A percentile compares a stretch with the other conserved stretches of the same genome.
Conservation (phyloP, 2,113 vertebrate species). For the Python bivittatus region DNA sequence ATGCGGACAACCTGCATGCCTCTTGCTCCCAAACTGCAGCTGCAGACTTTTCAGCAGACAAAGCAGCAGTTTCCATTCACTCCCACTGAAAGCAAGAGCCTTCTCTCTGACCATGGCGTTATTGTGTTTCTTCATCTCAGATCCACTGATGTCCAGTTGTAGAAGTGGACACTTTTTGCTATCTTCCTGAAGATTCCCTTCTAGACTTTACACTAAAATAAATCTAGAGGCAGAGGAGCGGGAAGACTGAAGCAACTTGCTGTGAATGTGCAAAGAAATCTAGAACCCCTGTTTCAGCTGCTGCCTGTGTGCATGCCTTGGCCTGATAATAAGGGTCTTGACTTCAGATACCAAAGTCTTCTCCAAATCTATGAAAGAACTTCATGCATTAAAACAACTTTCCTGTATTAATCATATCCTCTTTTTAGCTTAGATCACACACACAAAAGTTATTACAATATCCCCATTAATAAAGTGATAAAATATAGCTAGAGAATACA, state of each 20-base stretch:
- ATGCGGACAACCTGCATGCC: slow-evolving; percentile 37
- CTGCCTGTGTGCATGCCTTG: not conserved
- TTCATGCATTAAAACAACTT: too few species aligned
- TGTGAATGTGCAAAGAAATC: not conserved
- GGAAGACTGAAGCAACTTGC: too few species aligned
- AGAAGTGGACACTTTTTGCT: not conserved
- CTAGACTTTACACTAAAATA: slow-evolving; percentile 42
- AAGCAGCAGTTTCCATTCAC: slow-evolving; percentile 25
- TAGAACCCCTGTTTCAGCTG: not conserved
- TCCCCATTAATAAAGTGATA: too few species aligned
- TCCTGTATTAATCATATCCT: too few species aligned
- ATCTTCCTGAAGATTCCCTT: slow-evolving; percentile 37
- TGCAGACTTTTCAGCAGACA: slow-evolving; percentile 44
- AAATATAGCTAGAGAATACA: too few species aligned
- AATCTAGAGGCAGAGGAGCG: slow-evolving; percentile 10
- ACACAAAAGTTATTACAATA: too few species aligned
- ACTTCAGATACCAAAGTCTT: too few species aligned
- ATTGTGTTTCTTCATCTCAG: not conserved
- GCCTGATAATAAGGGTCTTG: not conserved
- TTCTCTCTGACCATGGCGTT: not conserved
- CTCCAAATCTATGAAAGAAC: too few species aligned
- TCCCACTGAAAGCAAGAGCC: not conserved
- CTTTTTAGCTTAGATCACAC: too few species aligned
- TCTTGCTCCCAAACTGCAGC: slow-evolving; percentile 12
- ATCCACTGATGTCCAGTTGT: slow-evolving; percentile 9